A percentile compares a stretch with the other conserved stretches of the same genome.
phyloP scores from a whole-genome alignment of 2,797 vertebrate genomes.

The Tolypeutes matacus region DNA sequence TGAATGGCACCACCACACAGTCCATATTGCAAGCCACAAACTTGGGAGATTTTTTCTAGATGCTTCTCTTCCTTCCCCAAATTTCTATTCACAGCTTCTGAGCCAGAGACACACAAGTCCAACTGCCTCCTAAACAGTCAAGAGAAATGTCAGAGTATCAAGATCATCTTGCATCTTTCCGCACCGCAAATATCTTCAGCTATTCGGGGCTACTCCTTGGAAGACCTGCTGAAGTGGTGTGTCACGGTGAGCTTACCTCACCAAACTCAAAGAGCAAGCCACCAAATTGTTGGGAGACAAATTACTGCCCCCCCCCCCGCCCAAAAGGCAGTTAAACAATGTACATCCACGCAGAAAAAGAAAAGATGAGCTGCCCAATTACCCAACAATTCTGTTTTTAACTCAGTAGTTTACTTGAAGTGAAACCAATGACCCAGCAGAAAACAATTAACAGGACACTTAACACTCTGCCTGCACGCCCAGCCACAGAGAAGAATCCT shows the following conservation, averaged over 20 bases:
- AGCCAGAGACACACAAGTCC: background rate
- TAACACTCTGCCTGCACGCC: background rate
- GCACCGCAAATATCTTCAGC: no score
- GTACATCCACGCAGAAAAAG: background rate
- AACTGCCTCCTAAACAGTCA: background rate
- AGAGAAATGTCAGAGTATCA: background rate
- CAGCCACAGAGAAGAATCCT: background rate
- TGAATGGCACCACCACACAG: background rate
- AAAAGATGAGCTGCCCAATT: no score
- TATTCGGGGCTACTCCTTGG: background rate
- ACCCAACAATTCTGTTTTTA: background rate
- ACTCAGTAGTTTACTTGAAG: background rate
- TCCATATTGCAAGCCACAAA: background rate
- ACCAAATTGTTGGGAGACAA: background rate
- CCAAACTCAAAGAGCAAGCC: background rate
- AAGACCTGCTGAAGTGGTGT: background rate
- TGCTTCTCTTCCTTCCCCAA: background rate
- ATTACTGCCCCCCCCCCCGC: background rate
- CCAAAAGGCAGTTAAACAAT: background rate
- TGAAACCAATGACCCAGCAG: background rate
- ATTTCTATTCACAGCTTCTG: background rate
- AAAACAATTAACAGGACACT: background rate
- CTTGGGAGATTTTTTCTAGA: background rate
- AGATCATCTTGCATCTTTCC: background rate
- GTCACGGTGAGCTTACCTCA: background rate